Evolutionary conservation across 1,140 invertebrate species (phyloP).

Genomic region (Triops cancriformis): DNA sequence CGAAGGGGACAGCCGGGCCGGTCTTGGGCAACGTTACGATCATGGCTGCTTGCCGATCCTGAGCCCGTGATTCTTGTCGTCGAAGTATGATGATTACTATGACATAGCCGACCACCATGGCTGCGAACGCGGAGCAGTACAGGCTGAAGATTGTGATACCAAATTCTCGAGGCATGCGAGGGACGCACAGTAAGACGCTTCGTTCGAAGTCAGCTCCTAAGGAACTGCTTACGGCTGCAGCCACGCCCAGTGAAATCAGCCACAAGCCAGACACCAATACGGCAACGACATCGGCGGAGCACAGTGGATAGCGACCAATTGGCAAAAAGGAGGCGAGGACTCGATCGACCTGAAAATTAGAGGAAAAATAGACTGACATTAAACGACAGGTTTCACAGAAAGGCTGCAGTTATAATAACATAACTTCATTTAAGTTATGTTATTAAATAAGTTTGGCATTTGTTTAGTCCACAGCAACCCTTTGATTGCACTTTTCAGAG

Average conservation of each 20-base stretch:
- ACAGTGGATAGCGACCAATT: constrained; percentile 33
- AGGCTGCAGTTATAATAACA: too few relatives aligned
- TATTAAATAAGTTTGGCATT: too few relatives aligned
- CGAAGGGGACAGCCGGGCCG: not conserved
- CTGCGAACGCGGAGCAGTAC: constrained; percentile 35
- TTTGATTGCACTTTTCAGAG: too few relatives aligned
- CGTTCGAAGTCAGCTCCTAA: constrained; percentile 36
- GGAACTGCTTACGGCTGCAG: constrained; percentile 32
- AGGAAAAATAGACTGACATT: constrained; percentile 27
- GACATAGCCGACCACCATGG: constrained; percentile 35
- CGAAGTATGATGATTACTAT: constrained; percentile 31
- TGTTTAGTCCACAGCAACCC: too few relatives aligned
- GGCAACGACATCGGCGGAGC: constrained; percentile 20
- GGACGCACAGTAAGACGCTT: constrained; percentile 37
- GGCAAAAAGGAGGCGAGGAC: constrained; percentile 36
- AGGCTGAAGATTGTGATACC: constrained; percentile 36
- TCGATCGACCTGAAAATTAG: constrained; percentile 33
- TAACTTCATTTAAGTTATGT: too few relatives aligned
- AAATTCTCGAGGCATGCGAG: constrained; percentile 36
- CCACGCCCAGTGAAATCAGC: constrained; percentile 33
- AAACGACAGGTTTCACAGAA: not conserved
- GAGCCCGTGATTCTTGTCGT: not conserved
- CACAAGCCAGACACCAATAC: constrained; percentile 33
- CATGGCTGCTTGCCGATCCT: not conserved
- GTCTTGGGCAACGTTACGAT: not conserved